A percentile compares a stretch with the other conserved stretches of the same genome.
These are phyloP conservation scores for Sisor rabdophorus DNA, from an alignment of 2,113 vertebrate species.

Conservation along the genomic window DNA sequence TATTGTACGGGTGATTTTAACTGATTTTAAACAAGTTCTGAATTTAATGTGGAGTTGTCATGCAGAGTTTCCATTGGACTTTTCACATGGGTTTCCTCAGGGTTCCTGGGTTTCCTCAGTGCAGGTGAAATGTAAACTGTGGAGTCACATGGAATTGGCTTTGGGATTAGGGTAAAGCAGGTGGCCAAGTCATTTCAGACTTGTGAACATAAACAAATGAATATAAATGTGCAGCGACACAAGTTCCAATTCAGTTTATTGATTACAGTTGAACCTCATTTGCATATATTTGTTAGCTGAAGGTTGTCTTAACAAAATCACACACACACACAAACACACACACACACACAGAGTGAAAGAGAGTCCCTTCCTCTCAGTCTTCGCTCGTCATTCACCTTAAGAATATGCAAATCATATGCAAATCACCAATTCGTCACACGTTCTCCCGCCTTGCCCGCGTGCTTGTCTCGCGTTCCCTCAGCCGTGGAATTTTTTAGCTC, in stretches of 20 bases:
- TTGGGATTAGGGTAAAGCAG: not conserved
- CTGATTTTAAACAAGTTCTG: too few relatives aligned
- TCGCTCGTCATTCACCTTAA: constrained; percentile 5
- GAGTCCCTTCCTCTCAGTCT: not conserved
- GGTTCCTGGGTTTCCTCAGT: too few relatives aligned
- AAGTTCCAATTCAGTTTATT: not conserved
- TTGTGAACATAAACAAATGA: not conserved
- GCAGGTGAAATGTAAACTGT: too few relatives aligned
- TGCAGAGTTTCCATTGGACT: too few relatives aligned
- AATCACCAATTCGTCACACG: constrained; percentile 51
- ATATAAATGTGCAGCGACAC: not conserved
- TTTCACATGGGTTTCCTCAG: too few relatives aligned
- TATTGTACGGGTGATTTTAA: too few relatives aligned
- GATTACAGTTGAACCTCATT: not conserved
- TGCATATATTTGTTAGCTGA: not conserved
- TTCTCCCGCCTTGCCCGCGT: constrained; percentile 62
- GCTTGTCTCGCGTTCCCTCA: constrained; percentile 66
- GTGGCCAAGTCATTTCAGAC: not conserved
- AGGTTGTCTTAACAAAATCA: not conserved
- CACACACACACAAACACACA: not conserved
- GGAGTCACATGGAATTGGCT: too few relatives aligned
- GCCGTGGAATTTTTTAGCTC: constrained; percentile 62
- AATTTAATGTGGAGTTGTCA: too few relatives aligned
- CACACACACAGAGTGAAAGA: constrained; percentile 5
- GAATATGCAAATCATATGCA: constrained; percentile 53